Base-by-base conservation (phyloP, 2,888 invertebrate species). In the Agrochola circellaris region DNA sequence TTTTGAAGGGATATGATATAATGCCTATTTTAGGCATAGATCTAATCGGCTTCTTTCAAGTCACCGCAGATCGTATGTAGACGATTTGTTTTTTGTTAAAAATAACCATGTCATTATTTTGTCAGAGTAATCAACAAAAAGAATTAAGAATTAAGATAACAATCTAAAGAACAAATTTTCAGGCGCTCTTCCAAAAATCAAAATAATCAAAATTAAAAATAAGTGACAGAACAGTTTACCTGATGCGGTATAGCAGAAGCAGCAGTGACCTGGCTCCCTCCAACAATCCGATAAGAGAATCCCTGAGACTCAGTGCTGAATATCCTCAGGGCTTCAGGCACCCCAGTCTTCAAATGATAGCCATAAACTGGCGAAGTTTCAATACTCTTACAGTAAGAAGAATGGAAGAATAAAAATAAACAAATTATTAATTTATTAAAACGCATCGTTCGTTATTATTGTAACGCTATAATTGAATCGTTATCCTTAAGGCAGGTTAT, bases 261-360 rank as follows among this genome's bases (percentile, higher is more conserved):
- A 5, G 80, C 74, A 1, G 84, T 45, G 6, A 93, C 93, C 60
- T 87, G 87, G 34, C 79, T 90, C 0, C 95, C 95, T 0, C 95
- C 95, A 13, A 95, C 89, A 23, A 95, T 94, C 75, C 93, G 56
- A 38, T 4, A 91, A 13, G 23, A 30, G 15, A 77, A 77, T 77
- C 93, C 93, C 51, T 79, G 69, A 23, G 73, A 56, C 79, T 76
- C 81, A 30, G 2, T 6, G 6, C 13, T 34, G 38, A 15, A 84
- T 64, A 95, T 23, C 7, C 80, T 82, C 6, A 74, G 34, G 0
- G 94, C 95, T 62, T 84, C 90, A 0, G 93, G 93, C 9, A 95
- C 91, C 6, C 95, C 95, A 51, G 92, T 77, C n/a, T 76, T 89
- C 72, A 87, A 71, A 81, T 94, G 95, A 75, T 95, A 95, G 0